phyloP scores from a whole-genome alignment of 2,113 vertebrate genomes.

The Callaeas wilsoni region DNA sequence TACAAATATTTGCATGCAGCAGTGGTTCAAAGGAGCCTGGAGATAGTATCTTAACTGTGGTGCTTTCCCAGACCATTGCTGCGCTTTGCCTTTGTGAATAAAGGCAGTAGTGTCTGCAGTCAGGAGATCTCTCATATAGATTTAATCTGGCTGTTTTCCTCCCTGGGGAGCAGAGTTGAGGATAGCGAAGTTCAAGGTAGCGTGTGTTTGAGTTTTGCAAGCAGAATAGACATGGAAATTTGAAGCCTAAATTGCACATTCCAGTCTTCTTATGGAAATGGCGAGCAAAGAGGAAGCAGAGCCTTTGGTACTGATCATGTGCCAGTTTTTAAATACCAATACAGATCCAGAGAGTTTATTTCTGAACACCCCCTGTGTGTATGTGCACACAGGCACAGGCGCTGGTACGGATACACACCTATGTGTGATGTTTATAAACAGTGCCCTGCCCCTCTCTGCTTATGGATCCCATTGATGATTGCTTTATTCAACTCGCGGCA shows the following conservation, averaged over 20 bases:
- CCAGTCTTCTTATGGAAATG: conserved; percentile 19
- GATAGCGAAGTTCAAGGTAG: conserved; percentile 15
- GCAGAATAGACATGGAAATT: conserved; percentile 50
- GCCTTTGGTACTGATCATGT: not conserved
- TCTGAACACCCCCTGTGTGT: not conserved
- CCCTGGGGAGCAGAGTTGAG: conserved; percentile 25
- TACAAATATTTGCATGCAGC: conserved; percentile 62
- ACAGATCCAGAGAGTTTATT: not conserved
- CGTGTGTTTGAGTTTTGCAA: conserved; percentile 41
- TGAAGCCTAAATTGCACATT: conserved; percentile 40
- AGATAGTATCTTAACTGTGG: conserved; percentile 52
- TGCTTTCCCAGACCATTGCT: conserved; percentile 55
- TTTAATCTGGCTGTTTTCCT: conserved; percentile 57
- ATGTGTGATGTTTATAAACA: not conserved
- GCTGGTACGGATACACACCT: not conserved
- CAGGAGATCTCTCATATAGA: conserved; percentile 48
- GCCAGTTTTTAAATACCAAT: not conserved
- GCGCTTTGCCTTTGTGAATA: conserved; percentile 54
- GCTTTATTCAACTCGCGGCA: conserved; percentile 60
- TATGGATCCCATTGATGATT: conserved; percentile 48
- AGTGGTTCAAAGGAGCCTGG: conserved; percentile 50
- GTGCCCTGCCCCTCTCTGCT: not conserved
- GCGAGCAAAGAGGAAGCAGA: not conserved
- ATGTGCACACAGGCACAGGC: not conserved
- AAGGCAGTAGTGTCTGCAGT: conserved; percentile 47